A percentile compares a stretch with the other conserved stretches of the same genome.
Conservation (phyloP, 1,140 invertebrate species). For the Coenobita brevimanus region DNA sequence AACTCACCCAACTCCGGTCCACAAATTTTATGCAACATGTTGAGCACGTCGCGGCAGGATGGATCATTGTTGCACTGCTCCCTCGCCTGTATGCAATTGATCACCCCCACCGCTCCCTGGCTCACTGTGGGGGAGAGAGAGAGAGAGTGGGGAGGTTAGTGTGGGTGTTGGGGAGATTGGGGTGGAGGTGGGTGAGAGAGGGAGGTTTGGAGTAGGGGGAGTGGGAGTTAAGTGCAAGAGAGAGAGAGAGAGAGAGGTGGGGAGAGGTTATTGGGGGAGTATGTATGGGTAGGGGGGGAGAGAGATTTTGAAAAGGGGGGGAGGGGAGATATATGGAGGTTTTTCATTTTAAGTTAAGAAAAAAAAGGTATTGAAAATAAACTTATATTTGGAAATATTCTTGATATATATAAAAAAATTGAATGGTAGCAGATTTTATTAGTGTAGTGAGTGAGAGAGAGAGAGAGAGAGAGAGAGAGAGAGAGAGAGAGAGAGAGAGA, state of each 20-base stretch:
- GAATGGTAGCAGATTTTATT: too few species aligned
- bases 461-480: not conserved
- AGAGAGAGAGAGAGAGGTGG: not conserved
- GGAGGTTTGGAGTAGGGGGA: too few species aligned
- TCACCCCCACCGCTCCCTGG: conserved; percentile 33
- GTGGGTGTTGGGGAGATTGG: too few species aligned
- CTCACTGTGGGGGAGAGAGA: conserved; percentile 32
- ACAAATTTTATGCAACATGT: conserved; percentile 59
- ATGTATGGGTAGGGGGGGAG: too few species aligned
- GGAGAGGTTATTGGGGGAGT: too few species aligned
- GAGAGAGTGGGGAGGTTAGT: not conserved
- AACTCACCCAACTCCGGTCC: conserved; percentile 59
- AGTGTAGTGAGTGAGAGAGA: too few species aligned
- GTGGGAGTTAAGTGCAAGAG: too few species aligned
- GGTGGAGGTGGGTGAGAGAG: not conserved
- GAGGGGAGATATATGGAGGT: not conserved
- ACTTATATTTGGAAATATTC: too few species aligned
- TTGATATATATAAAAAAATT: too few species aligned
- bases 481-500: not conserved
- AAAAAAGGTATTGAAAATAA: too few species aligned
- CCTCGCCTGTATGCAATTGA: conserved; percentile 59
- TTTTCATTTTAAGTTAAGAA: not conserved
- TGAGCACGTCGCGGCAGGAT: conserved; percentile 42
- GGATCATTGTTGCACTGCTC: conserved; percentile 56
- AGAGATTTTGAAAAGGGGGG: too few species aligned